Base-by-base conservation (phyloP, 2,888 invertebrate species). In the Nomada fabriciana region DNA sequence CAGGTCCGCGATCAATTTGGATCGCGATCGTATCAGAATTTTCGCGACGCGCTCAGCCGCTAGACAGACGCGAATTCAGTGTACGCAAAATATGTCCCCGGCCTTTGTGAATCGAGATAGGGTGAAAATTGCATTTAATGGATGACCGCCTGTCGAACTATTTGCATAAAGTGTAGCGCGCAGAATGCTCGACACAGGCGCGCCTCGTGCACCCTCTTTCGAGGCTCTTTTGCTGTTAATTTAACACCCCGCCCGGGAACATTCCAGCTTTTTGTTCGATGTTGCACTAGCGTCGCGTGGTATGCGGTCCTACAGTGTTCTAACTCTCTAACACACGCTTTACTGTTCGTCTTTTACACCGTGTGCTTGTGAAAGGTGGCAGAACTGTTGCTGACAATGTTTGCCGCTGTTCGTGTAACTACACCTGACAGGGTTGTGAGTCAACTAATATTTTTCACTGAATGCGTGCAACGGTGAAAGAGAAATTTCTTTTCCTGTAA, bases 111-210 rank as follows among this genome's bases (percentile, higher is more conserved):
- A 53, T 50, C 69, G 74, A n/a, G 60, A 61, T 60, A 71, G 76
- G 75, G 64, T 85, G 85, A 88, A 88, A 88, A 88, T 80, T 73
- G 72, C 81, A 77, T 86, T 88, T 88, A 87, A 87, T 86, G 84
- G 87, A 88, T 86, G 81, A 80, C 73, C 86, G 87, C 57, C 83
- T 83, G 76, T 86, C 83, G 78, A 88, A 88, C 86, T 88, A 88
- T 88, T 88, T 86, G 86, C 87, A 83, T 85, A 86, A 80, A 81
- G 76, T 80, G 73, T 70, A 74, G 61, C 61, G 63, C 25, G 11
- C 70, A 64, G 73, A 72, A 82, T 80, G 77, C 73, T 25, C 70
- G 71, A 75, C 74, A 75, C 59, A 73, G 42, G 23, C 53, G 52
- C 61, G 53, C 53, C 43, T 50, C 50, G 53, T 68, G 29, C 42